Evolutionary conservation across 2,888 invertebrate genomes (phyloP), one percentile per base, ranked within the genome.

Genomic region (Drosophila macrospina): DNA sequence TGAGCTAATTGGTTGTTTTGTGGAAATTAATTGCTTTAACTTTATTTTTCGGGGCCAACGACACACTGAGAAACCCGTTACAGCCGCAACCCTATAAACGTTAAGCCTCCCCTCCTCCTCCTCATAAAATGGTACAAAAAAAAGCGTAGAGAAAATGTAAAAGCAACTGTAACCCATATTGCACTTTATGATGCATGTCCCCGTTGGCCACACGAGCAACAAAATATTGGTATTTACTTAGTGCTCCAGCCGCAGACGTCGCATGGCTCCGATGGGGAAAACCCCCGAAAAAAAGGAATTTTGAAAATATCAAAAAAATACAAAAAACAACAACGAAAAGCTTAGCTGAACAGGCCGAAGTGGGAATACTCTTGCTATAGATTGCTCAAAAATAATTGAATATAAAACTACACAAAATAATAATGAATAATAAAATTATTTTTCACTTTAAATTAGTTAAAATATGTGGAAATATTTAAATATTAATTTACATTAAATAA

Each of bases 1-100:
- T 80, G 81, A 91, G 90, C 90, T 90, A 90, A 90, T 90, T 90
- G 90, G 83, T 90, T 90, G 91, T 91, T 90, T 90, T 90, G 90
- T 91, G 90, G 91, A 90, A 91, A 90, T 90, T 90, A 90, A 90
- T 91, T 90, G 90, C 88, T 90, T 91, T 91, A 90, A 91, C 91
- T 90, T 91, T 90, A 91, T 91, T 90, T 90, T 55, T 85, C 41
- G 56, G 30, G 68, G 30, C 20, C 66, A 48, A 64, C 36, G 57
- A 56, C 75, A 34, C 52, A 48, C 26, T n/a, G 15, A 26, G 32
- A 39, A 52, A 24, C 13, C 41, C 15, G 42, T 5, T 24, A 32
- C 20, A 36, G 44, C 60, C 37, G 44, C 45, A 54, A 55, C 62
- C 45, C 62, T 13, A 8, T 37, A 24, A 26, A 30, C 42, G 15